Conservation (phyloP, 2,888 invertebrate species). For the Mimumesa dahlbomi region DNA sequence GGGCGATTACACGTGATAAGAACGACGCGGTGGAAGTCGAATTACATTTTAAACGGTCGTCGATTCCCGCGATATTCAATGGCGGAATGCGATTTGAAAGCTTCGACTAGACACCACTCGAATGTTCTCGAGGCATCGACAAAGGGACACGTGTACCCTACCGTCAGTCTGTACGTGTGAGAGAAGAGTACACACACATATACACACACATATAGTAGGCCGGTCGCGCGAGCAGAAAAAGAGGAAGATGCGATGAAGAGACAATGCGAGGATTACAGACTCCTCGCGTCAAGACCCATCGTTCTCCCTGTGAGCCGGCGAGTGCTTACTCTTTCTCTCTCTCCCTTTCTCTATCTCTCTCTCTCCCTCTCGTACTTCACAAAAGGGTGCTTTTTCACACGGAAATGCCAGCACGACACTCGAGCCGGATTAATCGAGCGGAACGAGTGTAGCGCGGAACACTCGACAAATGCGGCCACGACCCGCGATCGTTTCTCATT, state of each 20-base stretch:
- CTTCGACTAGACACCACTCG: background rate
- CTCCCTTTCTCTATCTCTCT: slow-evolving; percentile 5
- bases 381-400: slow-evolving; percentile 65
- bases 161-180: background rate
- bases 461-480: slow-evolving; percentile 47
- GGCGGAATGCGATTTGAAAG: background rate
- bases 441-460: slow-evolving; percentile 48
- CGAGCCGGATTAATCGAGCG: slow-evolving; percentile 64
- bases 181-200: too few relatives aligned
- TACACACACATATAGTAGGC: too few relatives aligned
- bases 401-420: slow-evolving; percentile 62
- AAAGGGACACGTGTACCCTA: slow-evolving; percentile 30
- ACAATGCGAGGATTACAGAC: slow-evolving; percentile 63
- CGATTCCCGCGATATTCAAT: background rate
- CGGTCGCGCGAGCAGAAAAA: slow-evolving; percentile 2
- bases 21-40: too few relatives aligned
- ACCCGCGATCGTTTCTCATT: slow-evolving; percentile 55
- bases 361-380: slow-evolving; percentile 32
- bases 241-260: slow-evolving; percentile 56
- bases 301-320: slow-evolving; percentile 31
- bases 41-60: background rate
- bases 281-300: slow-evolving; percentile 55
- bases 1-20: background rate
- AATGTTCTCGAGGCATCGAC: slow-evolving; percentile 9
- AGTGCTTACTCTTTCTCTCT: slow-evolving; percentile 10